Base-by-base conservation (phyloP, 2,888 invertebrate genomes). In the Xylota sylvarum region DNA sequence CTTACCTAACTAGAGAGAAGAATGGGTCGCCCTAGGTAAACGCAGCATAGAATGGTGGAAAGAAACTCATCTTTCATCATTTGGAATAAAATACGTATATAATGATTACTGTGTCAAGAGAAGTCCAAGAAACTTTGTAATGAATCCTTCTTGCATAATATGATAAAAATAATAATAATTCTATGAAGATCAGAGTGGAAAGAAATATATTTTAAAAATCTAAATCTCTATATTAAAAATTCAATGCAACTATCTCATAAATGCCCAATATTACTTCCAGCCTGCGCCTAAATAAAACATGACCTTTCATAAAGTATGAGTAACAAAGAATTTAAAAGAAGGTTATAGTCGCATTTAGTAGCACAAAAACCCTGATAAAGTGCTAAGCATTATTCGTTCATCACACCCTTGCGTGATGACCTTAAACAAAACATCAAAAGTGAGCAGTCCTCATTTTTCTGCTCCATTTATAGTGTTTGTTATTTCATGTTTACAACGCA, bases 401-500 rank as follows among this genome's bases (percentile, higher is more conserved):
- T 46, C 30, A 64, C 46, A 14, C 62, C 27, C 43, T 43, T 27
- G 27, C 23, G 62, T 14, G 14, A 30, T 65, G 46, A 50, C 65
- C 65, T 65, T 37, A 50, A 35, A 35, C 27, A 35, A 23, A 35
- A 37, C 37, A 7, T 17, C 35, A 32, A 50, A 65, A 50, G 23
- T 48, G 65, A 65, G 23, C 65, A 65, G 50, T 65, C 35, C 17
- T 30, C 46, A 14, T 14, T 62, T 46, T 14, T 30, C 10, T 48
- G 14, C 14, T 30, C 50, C 32, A 23, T 37, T 43, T 27, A n/a
- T 40, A 27, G 48, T 30, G 40, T 46, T 46, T 46, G 27, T 43
- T 43, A 12, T 62, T 30, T 10, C 12, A 30, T 55, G 23, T 19
- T 55, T 43, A 73, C 32, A 70, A 64, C 55, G 30, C 52, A 69